Evolutionary conservation across 1,140 invertebrate species (phyloP).

Genomic region (Saccostrea glomerata): DNA sequence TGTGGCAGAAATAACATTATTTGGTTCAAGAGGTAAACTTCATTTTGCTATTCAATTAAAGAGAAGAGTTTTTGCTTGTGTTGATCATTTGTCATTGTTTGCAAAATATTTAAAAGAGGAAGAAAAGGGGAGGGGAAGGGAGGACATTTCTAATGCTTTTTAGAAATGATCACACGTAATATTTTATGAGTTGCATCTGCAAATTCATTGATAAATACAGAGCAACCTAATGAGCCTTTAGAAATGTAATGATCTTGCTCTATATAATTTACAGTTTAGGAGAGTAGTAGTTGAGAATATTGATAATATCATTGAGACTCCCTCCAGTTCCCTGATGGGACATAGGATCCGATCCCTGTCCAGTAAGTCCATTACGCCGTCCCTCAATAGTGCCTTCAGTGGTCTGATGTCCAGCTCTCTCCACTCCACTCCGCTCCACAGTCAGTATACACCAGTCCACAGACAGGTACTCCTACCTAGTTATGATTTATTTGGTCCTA

Average conservation of each 20-base stretch:
- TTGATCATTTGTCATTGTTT: too few relatives aligned
- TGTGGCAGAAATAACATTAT: too few relatives aligned
- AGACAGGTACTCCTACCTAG: neutral
- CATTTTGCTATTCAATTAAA: too few relatives aligned
- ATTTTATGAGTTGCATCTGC: too few relatives aligned
- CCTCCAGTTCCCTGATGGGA: neutral
- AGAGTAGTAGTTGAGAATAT: neutral
- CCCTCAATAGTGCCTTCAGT: conserved; percentile 73
- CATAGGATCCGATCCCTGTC: conserved; percentile 48
- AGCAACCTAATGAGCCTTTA: too few relatives aligned
- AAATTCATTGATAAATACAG: too few relatives aligned
- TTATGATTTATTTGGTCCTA: too few relatives aligned
- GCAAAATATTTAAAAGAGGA: neutral
- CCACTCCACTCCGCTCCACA: conserved; percentile 55
- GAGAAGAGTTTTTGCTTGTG: too few relatives aligned
- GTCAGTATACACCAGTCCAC: neutral
- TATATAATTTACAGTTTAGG: neutral
- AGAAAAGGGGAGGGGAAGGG: neutral
- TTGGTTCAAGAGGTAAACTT: too few relatives aligned
- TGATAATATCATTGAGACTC: conserved; percentile 9
- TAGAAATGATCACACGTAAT: neutral
- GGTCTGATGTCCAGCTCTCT: conserved; percentile 57
- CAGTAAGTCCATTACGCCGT: conserved; percentile 66
- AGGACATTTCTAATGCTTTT: neutral
- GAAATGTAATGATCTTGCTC: too few relatives aligned